Base-by-base conservation (phyloP, 2,888 invertebrate genomes). In the Lacanobia wlatinum region DNA sequence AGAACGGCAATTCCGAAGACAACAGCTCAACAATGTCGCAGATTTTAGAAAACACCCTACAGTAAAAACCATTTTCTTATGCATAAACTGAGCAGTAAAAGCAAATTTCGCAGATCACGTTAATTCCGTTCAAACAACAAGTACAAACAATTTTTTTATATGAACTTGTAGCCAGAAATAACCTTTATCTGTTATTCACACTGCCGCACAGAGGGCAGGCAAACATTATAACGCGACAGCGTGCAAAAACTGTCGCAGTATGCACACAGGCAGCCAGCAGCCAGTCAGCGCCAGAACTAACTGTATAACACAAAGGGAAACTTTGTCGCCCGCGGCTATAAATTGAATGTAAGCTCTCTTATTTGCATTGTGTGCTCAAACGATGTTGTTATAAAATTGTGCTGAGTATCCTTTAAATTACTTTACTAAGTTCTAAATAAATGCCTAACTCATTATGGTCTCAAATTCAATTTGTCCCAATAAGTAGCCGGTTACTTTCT, bases 311-410 rank as follows among this genome's bases (percentile, higher is more conserved):
- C 90, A 92, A 90, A 88, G 87, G 83, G 69, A 85, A 91, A 92
- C 87, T 91, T 90, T 88, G 69, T 77, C 81, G 83, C 76, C 84
- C 86, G 88, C 75, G 87, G 89, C 84, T 85, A 86, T 90, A 90
- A 92, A 92, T 93, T 92, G 90, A 92, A 91, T 92, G 91, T 90
- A 89, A 91, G 88, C 90, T 89, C 87, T 84, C 85, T 89, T 90
- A 92, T 92, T 92, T 92, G 89, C 90, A 90, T 91, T 88, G 88
- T 87, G 78, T 61, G 68, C 78, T 84, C 78, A 85, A 85, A 84
- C 81, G 74, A 77, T 84, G 83, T 86, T 84, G 81, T 84, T 85
- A 80, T 83, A 84, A 86, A 85, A 85, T 84, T 87, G 80, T 73
- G 58, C 76, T 48, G 68, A 78, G 78, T 78, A 86, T n/a, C n/a